Evolutionary conservation across 2,888 invertebrate species (phyloP), one percentile per base, ranked within the genome.

Genomic region (Leptinotarsa peninsularis): DNA sequence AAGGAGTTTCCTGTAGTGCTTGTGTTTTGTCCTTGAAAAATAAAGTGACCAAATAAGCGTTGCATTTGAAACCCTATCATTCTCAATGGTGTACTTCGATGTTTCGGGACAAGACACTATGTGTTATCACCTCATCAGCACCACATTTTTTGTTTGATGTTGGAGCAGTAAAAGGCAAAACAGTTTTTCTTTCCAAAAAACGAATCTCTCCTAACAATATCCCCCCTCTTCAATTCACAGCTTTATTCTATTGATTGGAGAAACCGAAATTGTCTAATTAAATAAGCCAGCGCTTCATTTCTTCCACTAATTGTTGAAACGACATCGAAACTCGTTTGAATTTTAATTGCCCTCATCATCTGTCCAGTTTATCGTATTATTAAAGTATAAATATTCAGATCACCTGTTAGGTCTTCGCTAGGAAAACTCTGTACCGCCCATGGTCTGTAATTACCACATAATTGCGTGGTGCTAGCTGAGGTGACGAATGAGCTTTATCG

Each of bases 391-490:
- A 63, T 33, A 63, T 63, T 63, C 63, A 63, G 0, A n/a, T 63
- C 63, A 63, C 33, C 63, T 63, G 63, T 63, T 33, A 43, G 23
- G 21, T 13, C 23, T 60, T 15, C 27, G 23, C 60, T 4, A 27
- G 60, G 60, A 63, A 63, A 63, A n/a, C 43, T 63, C 1, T 0
- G 63, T 33, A 27, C 63, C 33, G n/a, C 43, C 63, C 63, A 33
- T 63, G 63, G 63, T 17, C n/a, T 43, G 43, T 63, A 63, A 63
- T 63, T 63, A 63, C 43, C 43, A 63, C 18, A 63, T 63, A 63
- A 63, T 63, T 27, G 63, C 43, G 17, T 43, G n/a, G 10, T 63
- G n/a, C 43, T 63, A 18, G 63, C 33, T n/a, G 18, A 63, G 43
- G 63, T 63, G 63, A 63, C 63, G 63, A 63, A 63, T 63, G 43